Evolutionary conservation across 2,888 invertebrate species (phyloP).

Genomic region (Pristionchus exspectatus): DNA sequence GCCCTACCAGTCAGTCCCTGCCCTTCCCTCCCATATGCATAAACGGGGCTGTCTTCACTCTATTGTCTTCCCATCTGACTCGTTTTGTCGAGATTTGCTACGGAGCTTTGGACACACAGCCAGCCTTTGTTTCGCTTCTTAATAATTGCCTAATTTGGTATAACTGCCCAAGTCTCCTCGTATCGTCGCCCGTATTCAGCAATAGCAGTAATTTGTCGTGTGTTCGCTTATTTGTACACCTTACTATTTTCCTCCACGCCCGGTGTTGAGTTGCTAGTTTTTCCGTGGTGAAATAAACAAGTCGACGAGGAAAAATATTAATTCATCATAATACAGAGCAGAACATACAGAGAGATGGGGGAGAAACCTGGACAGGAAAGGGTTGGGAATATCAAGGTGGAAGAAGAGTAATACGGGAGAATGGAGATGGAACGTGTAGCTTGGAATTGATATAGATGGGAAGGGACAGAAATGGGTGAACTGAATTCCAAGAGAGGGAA

Average conservation of each 20-base stretch:
- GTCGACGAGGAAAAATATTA: not conserved
- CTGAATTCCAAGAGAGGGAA: constrained; percentile 40
- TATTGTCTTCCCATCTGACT: not conserved
- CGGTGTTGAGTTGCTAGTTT: constrained; percentile 49
- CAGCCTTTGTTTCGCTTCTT: constrained; percentile 3
- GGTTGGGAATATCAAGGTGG: too few relatives aligned
- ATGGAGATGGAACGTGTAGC: constrained; percentile 15
- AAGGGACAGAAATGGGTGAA: constrained; percentile 40
- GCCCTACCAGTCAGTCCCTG: not conserved
- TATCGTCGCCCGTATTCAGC: not conserved
- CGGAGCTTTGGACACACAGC: constrained; percentile 42
- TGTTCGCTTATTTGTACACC: not conserved
- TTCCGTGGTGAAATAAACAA: constrained; percentile 14
- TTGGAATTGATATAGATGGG: constrained; percentile 39
- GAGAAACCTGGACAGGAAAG: not conserved
- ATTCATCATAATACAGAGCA: not conserved
- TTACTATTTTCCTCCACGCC: not conserved
- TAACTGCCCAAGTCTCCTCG: constrained; percentile 33
- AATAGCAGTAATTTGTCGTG: constrained; percentile 31
- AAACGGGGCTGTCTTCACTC: constrained; percentile 35
- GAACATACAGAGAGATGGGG: not conserved
- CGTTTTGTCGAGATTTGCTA: not conserved
- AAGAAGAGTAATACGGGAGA: not conserved
- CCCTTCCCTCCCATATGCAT: constrained; percentile 24
- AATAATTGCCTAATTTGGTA: not conserved